Base-by-base conservation (phyloP, 2,797 vertebrate species). In the Potorous gilbertii region DNA sequence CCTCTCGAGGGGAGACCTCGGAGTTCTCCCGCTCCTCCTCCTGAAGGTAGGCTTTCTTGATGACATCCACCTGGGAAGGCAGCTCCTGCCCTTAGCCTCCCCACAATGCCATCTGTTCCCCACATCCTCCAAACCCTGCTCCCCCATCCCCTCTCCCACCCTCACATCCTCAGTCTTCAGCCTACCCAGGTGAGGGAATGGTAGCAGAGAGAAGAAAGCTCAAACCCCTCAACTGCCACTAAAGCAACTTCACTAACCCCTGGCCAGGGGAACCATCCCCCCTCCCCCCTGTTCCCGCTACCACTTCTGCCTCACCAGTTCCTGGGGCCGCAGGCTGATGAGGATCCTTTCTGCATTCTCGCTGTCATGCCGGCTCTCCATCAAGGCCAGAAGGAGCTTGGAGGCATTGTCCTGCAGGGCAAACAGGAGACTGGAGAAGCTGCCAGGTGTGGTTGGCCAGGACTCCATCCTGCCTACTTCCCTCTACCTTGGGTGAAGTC, bases 361-460 rank as follows among this genome's bases (percentile, higher is more conserved):
- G 0, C 98, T 99, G 98, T 99, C 99, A 0, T 99, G 99, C 0
- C 99, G 99, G 98, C 99, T 99, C 98, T 99, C 99, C 99, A 99
- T 99, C 95, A 99, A 98, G 12, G 98, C 99, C 98, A 99, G 95
- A 55, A 99, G 99, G 93, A 99, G 99, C 98, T 99, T 99, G 97
- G 99, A 99, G 74, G 99, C 99, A 0, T 99, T 99, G 98, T 99
- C 99, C 99, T 99, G 98, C 93, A 0, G 40, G 28, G 27, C 3
- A 31, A 3, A 46, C 21, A 50, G 2, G 93, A 91, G 94, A 97
- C 40, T 28, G 24, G 50, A 87, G 40, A 50, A 87, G 40, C 40
- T 87, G 74, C 74, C 24, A 28, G 40, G 9, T 52, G 18, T 0
- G 40, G 29, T 55, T 57, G 56, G 50, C 50, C 54, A 59, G 5